These are phyloP conservation scores for Lonchura striata DNA, from an alignment of 2,113 vertebrate species.

Conservation along the genomic window DNA sequence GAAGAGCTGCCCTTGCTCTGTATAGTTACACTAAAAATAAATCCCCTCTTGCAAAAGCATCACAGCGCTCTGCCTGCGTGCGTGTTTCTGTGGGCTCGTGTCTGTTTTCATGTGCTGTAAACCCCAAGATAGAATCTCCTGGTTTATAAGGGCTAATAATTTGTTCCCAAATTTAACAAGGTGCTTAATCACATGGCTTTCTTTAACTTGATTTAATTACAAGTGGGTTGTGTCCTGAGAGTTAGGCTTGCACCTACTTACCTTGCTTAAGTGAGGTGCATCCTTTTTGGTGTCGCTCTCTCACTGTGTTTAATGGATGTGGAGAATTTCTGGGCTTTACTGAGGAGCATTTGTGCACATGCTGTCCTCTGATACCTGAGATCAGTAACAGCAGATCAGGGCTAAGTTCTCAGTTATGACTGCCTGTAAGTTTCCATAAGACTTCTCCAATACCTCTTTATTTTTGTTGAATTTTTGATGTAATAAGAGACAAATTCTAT, in stretches of 20 bases:
- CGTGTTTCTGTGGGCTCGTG: rapidly evolving
- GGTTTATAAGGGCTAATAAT: conserved; percentile 29
- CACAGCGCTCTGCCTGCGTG: rapidly evolving
- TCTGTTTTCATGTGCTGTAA: background rate
- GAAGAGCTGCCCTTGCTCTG: background rate
- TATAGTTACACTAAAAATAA: background rate
- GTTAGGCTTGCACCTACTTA: background rate
- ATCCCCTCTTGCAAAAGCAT: background rate
- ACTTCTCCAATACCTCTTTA: background rate
- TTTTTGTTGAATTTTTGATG: background rate
- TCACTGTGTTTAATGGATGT: background rate
- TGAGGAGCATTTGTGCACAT: background rate
- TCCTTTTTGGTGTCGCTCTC: background rate
- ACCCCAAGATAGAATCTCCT: background rate
- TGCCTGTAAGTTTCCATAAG: background rate
- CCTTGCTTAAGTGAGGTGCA: background rate
- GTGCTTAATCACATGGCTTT: background rate
- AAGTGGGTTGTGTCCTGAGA: background rate
- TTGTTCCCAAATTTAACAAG: conserved; percentile 46
- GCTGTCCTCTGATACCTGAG: background rate
- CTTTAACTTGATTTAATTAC: conserved; percentile 7
- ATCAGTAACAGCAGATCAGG: background rate
- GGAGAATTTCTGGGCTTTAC: background rate
- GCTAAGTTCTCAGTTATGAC: background rate
- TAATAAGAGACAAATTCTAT: background rate